Base-by-base conservation (phyloP, 1,140 invertebrate species). In the Lordiphosa clarofinis region DNA sequence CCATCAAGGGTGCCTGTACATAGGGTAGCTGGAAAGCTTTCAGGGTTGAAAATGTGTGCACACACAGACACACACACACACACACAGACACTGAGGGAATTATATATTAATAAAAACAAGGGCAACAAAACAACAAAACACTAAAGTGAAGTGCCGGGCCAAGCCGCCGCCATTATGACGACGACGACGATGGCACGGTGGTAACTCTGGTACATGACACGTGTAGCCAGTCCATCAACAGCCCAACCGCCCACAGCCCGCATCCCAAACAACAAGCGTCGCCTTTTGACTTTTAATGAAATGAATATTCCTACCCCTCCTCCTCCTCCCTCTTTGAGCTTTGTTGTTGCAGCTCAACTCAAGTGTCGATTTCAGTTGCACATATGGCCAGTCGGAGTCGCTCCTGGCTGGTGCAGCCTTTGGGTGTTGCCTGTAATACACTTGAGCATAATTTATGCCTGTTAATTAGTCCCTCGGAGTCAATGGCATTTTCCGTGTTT, bases 261-360 rank as follows among this genome's bases (percentile, higher is more conserved):
- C 67, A 75, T 70, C 9, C 2, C 50, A 39, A 36, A 15, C 40
- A 42, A 12, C 24, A 46, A 46, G 24, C 43, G 62, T 57, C 48
- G 54, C 68, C 63, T 81, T 82, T 82, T 82, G 76, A 82, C 76
- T 82, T 84, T 82, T 84, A 76, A 84, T 82, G 76, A 82, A 82
- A 82, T 84, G 76, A 81, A 84, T 84, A 73, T 76, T 58, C 62
- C 33, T 58, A 49, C 57, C 47, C 37, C 56, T 13, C 1, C n/a
- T n/a, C 11, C 24, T 31, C 12, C 42, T 8, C 3, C 9, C 7
- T 7, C 9, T 13, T 3, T 19, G 49, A 36, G 21, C 19, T 43
- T 44, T 46, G 59, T 48, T 69, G 64, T 64, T 71, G 55, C 62
- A 50, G 59, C 73, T 48, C 54, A 49, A 52, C 56, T 82, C 72